Percentiles rank a stretch among this genome's conserved stretches.
phyloP scores from a whole-genome alignment of 2,113 vertebrate species.

The Pseudopodoces humilis region DNA sequence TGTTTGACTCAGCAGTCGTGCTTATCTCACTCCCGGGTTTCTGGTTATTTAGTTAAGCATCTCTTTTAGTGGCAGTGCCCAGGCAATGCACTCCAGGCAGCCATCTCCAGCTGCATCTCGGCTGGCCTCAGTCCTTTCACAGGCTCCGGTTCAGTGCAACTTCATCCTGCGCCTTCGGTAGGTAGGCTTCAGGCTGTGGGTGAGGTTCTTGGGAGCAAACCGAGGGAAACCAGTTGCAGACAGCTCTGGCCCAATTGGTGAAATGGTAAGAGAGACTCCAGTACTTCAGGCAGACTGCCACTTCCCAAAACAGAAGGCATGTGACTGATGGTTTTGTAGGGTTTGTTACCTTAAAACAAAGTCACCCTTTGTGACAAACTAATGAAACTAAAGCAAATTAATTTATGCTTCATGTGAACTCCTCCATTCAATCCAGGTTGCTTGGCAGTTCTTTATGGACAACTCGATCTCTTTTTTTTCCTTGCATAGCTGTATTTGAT shows the following conservation, averaged over 20 bases:
- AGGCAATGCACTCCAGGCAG: background rate
- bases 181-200: background rate
- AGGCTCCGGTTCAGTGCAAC: background rate
- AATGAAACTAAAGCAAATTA: background rate
- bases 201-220: background rate
- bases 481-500: background rate
- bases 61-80: background rate
- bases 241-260: background rate
- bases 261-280: background rate
- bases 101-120: background rate
- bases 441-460: background rate
- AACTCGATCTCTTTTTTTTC: background rate
- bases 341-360: background rate
- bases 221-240: background rate
- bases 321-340: background rate
- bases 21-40: background rate
- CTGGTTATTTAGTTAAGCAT: background rate
- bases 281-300: background rate
- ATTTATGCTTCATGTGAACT: background rate
- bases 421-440: background rate
- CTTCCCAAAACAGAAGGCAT: background rate
- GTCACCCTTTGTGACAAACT: background rate
- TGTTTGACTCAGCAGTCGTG: conserved; percentile 37
- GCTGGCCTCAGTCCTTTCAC: background rate
- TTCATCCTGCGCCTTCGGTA: background rate